phyloP scores from a whole-genome alignment of 2,113 vertebrate species.

The Donacobius atricapilla region DNA sequence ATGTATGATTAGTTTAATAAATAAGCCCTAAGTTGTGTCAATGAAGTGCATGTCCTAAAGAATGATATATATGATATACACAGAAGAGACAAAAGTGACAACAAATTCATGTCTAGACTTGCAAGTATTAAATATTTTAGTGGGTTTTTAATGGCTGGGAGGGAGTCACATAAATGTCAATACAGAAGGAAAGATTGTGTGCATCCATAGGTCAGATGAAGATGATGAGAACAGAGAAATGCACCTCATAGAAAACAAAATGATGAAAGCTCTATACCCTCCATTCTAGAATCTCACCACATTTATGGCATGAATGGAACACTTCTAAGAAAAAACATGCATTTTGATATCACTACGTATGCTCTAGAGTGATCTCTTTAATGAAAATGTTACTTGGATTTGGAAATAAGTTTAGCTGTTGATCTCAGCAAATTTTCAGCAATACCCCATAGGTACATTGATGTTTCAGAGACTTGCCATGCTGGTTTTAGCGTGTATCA shows the following conservation, averaged over 20 bases:
- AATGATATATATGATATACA: not conserved
- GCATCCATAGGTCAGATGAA: not conserved
- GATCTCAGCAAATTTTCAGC: not conserved
- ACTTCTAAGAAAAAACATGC: not conserved
- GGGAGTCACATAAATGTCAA: not conserved
- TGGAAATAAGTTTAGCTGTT: not conserved
- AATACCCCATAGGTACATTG: accelerated
- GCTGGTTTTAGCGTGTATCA: not conserved
- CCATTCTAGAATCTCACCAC: not conserved
- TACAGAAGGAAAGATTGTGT: not conserved
- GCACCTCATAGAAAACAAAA: not conserved
- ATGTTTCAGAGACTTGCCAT: not conserved
- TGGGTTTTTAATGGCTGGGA: not conserved
- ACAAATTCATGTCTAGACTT: not conserved
- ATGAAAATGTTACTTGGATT: not conserved
- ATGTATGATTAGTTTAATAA: conserved; percentile 10
- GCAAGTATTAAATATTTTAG: not conserved
- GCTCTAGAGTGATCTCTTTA: not conserved
- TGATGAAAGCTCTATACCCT: not conserved
- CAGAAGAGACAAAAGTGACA: not conserved
- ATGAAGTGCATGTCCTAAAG: not conserved
- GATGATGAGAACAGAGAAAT: not conserved
- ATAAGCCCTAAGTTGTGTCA: conserved; percentile 30
- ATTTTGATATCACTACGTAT: not conserved
- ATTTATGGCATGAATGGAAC: not conserved